phyloP scores from a whole-genome alignment of 2,888 invertebrate genomes.

The Apamea anceps region DNA sequence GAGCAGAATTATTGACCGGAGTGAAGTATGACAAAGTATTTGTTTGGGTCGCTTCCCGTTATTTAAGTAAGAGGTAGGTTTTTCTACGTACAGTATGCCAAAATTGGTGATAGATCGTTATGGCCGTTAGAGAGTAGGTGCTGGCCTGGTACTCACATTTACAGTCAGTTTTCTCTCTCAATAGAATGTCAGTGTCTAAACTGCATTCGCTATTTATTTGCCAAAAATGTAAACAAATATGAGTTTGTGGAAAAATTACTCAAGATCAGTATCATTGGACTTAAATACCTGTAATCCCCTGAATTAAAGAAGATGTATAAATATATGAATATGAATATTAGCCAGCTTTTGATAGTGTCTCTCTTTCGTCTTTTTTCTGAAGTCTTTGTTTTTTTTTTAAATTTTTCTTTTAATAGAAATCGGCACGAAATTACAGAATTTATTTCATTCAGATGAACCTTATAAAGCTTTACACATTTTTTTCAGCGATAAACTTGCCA shows the following conservation, averaged over 20 bases:
- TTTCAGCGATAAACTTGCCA: neutral
- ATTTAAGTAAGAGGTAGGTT: neutral
- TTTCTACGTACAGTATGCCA: too few relatives aligned
- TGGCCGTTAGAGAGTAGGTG: too few relatives aligned
- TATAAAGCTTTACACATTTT: neutral
- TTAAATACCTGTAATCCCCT: neutral
- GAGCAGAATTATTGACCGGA: slow-evolving; percentile 29
- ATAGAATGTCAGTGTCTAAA: too few relatives aligned
- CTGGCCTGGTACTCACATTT: too few relatives aligned
- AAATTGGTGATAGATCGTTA: too few relatives aligned
- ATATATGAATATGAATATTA: too few relatives aligned
- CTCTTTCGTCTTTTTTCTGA: neutral
- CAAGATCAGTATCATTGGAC: neutral
- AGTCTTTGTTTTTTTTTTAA: neutral
- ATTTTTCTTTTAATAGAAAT: neutral
- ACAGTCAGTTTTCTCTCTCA: too few relatives aligned
- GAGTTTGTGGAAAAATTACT: too few relatives aligned
- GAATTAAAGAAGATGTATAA: neutral
- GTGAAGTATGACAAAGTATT: too few relatives aligned
- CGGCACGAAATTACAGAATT: neutral
- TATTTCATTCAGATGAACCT: neutral
- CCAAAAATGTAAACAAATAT: too few relatives aligned
- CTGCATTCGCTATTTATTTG: too few relatives aligned
- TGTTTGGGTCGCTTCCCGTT: neutral
- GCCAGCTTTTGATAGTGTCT: neutral